Conservation (phyloP, 2,888 invertebrate genomes). For the Lamproptera curius region DNA sequence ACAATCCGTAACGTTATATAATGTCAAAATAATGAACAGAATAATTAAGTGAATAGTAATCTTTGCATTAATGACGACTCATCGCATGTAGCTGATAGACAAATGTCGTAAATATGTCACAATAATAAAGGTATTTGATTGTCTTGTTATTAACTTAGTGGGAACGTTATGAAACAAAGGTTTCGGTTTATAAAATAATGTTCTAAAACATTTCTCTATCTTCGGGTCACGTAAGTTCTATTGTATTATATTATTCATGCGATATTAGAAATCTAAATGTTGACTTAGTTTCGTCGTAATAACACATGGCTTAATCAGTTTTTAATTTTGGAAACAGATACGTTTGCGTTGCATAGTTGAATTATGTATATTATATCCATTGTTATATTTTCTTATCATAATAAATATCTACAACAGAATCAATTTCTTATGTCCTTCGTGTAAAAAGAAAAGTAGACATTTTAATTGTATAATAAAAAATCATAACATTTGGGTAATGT, state of each 20-base stretch:
- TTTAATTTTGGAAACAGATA: too few species aligned
- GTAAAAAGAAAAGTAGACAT: too few species aligned
- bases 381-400: too few species aligned
- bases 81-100: conserved; percentile 3
- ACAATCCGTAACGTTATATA: too few species aligned
- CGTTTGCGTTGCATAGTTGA: too few species aligned
- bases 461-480: too few species aligned
- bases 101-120: conserved; percentile 7
- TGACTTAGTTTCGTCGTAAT: too few species aligned
- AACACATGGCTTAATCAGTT: too few species aligned
- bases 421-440: too few species aligned
- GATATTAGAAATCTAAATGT: neutral
- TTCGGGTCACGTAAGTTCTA: conserved; percentile 8
- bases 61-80: conserved; percentile 1
- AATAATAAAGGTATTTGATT: conserved; percentile 9
- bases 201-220: conserved; percentile 7
- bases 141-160: conserved; percentile 10
- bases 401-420: too few species aligned
- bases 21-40: neutral
- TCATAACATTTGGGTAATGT: too few species aligned
- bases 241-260: conserved; percentile 15
- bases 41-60: conserved; percentile 3
- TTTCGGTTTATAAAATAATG: conserved; percentile 11
- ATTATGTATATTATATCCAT: too few species aligned
- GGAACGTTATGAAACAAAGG: conserved; percentile 15